Base-by-base conservation (phyloP, 2,888 invertebrate species). In the Eretmocerus hayati region DNA sequence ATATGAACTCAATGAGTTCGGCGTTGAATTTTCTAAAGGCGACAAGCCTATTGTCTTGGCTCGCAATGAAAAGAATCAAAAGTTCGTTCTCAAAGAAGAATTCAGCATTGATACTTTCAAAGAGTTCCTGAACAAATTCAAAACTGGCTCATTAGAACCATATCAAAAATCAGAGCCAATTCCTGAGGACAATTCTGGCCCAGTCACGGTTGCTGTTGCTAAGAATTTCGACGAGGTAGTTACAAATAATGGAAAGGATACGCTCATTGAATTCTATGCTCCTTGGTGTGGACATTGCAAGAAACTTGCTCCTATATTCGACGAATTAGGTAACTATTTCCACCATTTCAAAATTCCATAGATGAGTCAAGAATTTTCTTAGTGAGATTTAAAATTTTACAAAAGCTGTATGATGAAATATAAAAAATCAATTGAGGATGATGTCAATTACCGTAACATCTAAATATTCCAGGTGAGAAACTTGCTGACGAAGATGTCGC, bases 271-370 rank as follows among this genome's bases (percentile, higher is more conserved):
- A 75, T 99, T 99, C 77, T 99, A 99, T 73, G 97, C 97, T 30
- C 96, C 96, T 1, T 97, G 96, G 96, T 95, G 94, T 72, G 96
- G 97, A 58, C 97, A 99, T 69, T 99, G 99, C 78, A 97, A 99
- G 75, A 90, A 89, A 72, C 78, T 99, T 40, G 80, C 90, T 2
- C 99, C 99, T 18, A 79, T 90, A 46, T 99, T 81, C 74, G 95
- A 96, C 51, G 95, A 99, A 73, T 78, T 99, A 26, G 99, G 90
- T 53, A 49, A 44, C 5, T 33, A n/a, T 9, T n/a, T 9, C 13
- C 30, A 30, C 30, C 13, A n/a, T 33, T 33, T 33, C 15, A 5
- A 33, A 33, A 33, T n/a, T 38, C 13, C 11, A 38, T 8, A 38
- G 20, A 4, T 35, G n/a, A n/a, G n/a, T n/a, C n/a, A n/a, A n/a